These are phyloP conservation scores for Pollenia griseotomentosa DNA, from an alignment of 2,888 invertebrate genomes.

Conservation along the genomic window DNA sequence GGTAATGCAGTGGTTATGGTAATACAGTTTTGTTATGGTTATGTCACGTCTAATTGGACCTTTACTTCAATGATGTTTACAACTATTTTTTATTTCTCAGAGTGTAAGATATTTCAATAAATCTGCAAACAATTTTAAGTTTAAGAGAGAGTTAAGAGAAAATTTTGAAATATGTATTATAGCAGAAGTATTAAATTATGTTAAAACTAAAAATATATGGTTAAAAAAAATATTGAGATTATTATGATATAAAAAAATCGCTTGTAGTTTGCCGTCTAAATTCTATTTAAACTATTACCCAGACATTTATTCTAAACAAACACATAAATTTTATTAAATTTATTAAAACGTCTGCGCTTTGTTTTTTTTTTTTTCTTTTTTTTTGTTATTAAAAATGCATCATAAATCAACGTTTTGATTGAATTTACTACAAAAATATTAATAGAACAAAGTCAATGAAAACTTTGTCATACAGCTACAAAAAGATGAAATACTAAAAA, in stretches of 20 bases:
- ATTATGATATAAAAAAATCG: background rate
- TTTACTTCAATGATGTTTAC: too few species aligned
- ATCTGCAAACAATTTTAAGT: too few species aligned
- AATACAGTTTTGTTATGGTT: too few species aligned
- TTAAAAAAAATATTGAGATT: background rate
- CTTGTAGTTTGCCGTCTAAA: conserved; percentile 1
- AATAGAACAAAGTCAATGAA: conserved; percentile 46
- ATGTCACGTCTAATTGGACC: too few species aligned
- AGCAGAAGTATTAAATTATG: too few species aligned
- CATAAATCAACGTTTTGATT: conserved; percentile 41
- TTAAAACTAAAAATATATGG: too few species aligned
- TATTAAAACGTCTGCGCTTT: background rate
- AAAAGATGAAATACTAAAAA: conserved; percentile 9
- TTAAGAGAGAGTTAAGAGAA: too few species aligned
- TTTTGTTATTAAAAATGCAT: conserved; percentile 24
- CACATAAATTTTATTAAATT: background rate
- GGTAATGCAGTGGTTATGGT: too few species aligned
- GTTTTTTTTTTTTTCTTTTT: background rate
- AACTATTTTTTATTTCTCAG: too few species aligned
- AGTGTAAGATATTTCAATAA: too few species aligned
- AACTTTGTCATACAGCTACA: background rate
- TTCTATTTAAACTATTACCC: background rate
- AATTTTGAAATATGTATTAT: too few species aligned
- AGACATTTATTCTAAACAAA: background rate
- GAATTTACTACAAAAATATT: conserved; percentile 15